Conservation (phyloP, 2,113 vertebrate genomes). For the Melanocharis versteri region DNA sequence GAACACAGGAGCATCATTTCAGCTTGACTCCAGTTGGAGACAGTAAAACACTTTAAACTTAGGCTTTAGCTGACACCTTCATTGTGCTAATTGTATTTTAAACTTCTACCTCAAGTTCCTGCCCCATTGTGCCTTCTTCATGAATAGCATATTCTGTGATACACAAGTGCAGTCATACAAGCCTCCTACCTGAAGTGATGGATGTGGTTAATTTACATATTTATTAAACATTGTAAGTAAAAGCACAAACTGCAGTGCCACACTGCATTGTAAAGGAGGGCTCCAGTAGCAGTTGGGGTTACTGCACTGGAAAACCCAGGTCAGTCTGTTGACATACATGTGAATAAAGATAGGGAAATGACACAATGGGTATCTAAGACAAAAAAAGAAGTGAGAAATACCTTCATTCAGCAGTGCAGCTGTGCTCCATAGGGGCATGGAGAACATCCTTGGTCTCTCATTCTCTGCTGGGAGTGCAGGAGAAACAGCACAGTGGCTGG, state of each 20-base stretch:
- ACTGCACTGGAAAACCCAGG: not conserved
- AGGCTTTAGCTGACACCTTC: not conserved
- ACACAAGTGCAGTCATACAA: not conserved
- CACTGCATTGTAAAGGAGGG: not conserved
- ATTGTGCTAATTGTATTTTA: not conserved
- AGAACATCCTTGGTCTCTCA: not conserved
- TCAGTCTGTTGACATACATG: not conserved
- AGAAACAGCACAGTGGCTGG: not conserved
- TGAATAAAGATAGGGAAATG: not conserved
- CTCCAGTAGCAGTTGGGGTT: not conserved
- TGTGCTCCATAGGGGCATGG: not conserved
- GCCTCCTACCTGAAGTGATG: not conserved
- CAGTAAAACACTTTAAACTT: not conserved
- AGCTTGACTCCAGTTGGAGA: not conserved
- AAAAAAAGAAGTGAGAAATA: not conserved
- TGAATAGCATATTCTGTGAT: not conserved
- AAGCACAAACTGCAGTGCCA: not conserved
- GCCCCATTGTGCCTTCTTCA: not conserved
- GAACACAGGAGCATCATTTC: not conserved
- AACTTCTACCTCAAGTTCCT: not conserved
- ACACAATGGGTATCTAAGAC: not conserved
- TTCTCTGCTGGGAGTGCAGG: not conserved
- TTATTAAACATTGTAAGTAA: not conserved
- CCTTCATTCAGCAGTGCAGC: not conserved
- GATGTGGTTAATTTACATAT: not conserved